Percentiles rank a stretch among this genome's conserved stretches.
These are phyloP conservation scores for Nowickia ferox DNA, from an alignment of 2,888 invertebrate genomes.

Conservation along the genomic window DNA sequence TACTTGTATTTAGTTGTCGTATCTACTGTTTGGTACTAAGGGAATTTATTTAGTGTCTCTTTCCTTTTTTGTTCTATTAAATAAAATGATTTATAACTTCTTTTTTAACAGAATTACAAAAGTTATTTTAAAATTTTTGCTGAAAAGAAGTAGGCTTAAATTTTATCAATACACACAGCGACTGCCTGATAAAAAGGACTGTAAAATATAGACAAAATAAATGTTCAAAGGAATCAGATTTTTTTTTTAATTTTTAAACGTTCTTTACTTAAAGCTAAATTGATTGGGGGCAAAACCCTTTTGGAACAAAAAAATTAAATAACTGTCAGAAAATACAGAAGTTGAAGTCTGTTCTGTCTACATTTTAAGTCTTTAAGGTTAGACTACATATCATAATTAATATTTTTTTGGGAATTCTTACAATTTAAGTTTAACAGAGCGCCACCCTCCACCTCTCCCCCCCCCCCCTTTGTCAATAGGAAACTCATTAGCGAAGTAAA, in stretches of 20 bases:
- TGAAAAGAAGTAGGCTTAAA: background rate
- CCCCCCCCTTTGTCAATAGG: no score
- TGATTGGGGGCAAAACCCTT: background rate
- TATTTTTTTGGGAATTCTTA: no score
- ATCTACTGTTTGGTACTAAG: conserved; percentile 3
- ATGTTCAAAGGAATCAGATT: background rate
- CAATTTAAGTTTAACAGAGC: background rate
- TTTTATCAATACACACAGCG: background rate
- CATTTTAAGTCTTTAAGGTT: background rate
- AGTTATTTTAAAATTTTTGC: background rate
- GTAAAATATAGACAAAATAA: background rate
- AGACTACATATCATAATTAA: conserved; percentile 1
- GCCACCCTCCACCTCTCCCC: no score
- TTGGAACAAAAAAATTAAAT: background rate
- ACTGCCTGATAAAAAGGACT: background rate
- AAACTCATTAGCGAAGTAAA: no score
- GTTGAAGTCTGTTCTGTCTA: background rate
- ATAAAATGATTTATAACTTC: conserved; percentile 46
- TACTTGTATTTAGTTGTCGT: conserved; percentile 7
- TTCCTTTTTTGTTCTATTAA: conserved; percentile 2
- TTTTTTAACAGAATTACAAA: conserved; percentile 5
- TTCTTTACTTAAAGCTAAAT: background rate
- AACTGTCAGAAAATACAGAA: background rate
- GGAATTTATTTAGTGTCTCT: conserved; percentile 14
- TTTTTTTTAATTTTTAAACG: background rate